These are phyloP conservation scores for Ondatra zibethicus DNA, from an alignment of 2,113 vertebrate genomes.

Conservation along the genomic window DNA sequence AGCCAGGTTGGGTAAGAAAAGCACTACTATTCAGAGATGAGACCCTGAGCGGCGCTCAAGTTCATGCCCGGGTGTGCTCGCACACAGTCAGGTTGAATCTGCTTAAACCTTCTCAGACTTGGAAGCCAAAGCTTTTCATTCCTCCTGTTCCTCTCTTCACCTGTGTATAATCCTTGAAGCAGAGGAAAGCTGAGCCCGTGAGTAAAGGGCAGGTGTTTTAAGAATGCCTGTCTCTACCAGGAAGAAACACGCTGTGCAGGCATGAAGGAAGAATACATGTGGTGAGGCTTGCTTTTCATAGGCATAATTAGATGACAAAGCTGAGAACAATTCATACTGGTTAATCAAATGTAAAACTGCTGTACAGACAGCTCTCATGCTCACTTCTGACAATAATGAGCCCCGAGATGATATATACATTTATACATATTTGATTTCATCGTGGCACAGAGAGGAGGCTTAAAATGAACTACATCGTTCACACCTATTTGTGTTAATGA, in stretches of 20 bases:
- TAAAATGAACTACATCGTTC: not conserved
- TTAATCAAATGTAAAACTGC: constrained; percentile 40
- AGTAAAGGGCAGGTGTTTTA: not conserved
- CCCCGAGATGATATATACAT: not conserved
- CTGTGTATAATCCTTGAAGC: not conserved
- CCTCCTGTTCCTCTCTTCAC: not conserved
- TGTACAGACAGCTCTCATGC: not conserved
- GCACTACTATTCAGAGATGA: accelerated
- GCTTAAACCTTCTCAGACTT: not conserved
- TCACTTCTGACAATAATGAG: constrained; percentile 4
- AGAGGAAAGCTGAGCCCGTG: not conserved
- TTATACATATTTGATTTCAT: not conserved
- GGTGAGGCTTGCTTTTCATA: not conserved
- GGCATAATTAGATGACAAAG: not conserved
- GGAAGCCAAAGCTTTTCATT: not conserved
- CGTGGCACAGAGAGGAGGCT: not conserved
- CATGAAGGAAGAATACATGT: not conserved
- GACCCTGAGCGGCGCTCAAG: accelerated
- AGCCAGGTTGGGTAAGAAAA: not conserved
- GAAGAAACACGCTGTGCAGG: not conserved
- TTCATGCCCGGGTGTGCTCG: not conserved
- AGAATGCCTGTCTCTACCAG: not conserved
- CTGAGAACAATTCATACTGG: not conserved
- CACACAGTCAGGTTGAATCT: not conserved
- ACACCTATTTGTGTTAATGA: not conserved